Percentiles rank a stretch among this genome's conserved stretches.
These are phyloP conservation scores for Lasaia peninsularis DNA, from an alignment of 1,140 invertebrate species.

Conservation along the genomic window DNA sequence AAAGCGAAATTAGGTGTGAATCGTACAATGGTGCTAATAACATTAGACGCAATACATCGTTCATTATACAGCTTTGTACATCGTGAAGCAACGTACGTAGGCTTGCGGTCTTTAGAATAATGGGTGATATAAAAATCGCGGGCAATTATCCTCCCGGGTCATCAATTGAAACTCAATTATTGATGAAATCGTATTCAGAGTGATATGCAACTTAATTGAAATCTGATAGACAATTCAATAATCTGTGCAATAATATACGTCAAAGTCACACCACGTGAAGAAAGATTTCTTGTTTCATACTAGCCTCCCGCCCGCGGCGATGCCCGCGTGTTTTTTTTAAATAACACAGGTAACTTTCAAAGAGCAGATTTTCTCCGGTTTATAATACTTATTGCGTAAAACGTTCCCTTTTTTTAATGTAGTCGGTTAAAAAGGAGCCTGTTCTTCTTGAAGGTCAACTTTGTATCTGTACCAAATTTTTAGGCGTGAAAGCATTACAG, in stretches of 20 bases:
- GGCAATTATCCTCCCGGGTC: not conserved
- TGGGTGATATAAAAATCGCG: slow-evolving; percentile 9
- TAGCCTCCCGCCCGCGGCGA: too few relatives aligned
- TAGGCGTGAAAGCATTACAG: too few relatives aligned
- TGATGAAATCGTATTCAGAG: slow-evolving; percentile 6
- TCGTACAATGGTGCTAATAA: slow-evolving; percentile 9
- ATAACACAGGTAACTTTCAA: too few relatives aligned
- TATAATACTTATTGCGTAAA: too few relatives aligned
- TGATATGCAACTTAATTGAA: slow-evolving; percentile 1
- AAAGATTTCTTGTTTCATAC: not conserved
- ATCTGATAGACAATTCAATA: slow-evolving; percentile 4
- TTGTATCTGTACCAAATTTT: too few relatives aligned
- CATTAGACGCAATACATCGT: not conserved
- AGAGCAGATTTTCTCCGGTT: too few relatives aligned
- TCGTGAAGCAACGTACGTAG: not conserved
- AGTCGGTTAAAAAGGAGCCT: too few relatives aligned
- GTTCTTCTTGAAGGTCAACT: too few relatives aligned
- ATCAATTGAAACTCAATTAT: slow-evolving; percentile 6
- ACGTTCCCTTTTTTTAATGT: too few relatives aligned
- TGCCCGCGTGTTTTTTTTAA: too few relatives aligned
- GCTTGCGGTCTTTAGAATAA: slow-evolving; percentile 10
- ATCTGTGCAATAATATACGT: not conserved
- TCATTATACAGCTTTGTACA: slow-evolving; percentile 6
- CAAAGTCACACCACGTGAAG: too few relatives aligned
- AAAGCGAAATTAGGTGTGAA: slow-evolving; percentile 12